These are phyloP conservation scores for Bos taurus DNA, from an alignment of 2,113 vertebrate genomes.

Conservation along the genomic window DNA sequence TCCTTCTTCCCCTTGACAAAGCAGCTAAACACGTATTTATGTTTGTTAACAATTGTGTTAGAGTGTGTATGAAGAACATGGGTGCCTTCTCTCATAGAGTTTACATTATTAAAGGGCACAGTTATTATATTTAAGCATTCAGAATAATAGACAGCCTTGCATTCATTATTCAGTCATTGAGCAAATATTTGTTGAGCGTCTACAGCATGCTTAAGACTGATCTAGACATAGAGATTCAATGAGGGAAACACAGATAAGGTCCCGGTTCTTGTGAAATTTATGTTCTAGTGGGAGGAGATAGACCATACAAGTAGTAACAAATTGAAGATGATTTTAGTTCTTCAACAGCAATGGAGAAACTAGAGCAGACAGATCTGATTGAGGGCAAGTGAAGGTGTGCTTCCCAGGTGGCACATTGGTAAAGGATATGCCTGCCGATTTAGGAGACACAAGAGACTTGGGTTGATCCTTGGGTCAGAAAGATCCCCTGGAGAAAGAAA, in stretches of 20 bases:
- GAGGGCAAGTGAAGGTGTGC: background rate
- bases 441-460: background rate
- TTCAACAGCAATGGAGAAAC: background rate
- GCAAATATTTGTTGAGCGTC: background rate
- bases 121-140: background rate
- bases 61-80: background rate
- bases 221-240: background rate
- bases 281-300: background rate
- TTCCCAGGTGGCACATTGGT: background rate
- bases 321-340: background rate
- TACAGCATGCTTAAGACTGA: background rate
- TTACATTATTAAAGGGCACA: background rate
- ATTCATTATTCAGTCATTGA: background rate
- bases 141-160: background rate
- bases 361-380: accelerated
- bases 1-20: background rate
- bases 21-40: background rate
- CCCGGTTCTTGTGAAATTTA: background rate
- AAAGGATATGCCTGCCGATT: background rate
- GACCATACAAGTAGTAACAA: background rate
- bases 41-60: background rate
- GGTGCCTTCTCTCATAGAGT: background rate
- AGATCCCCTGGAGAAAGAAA: background rate
- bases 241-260: background rate
- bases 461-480: background rate